These are phyloP conservation scores for Manis javanica DNA, from an alignment of 2,797 vertebrate genomes.

Conservation along the genomic window DNA sequence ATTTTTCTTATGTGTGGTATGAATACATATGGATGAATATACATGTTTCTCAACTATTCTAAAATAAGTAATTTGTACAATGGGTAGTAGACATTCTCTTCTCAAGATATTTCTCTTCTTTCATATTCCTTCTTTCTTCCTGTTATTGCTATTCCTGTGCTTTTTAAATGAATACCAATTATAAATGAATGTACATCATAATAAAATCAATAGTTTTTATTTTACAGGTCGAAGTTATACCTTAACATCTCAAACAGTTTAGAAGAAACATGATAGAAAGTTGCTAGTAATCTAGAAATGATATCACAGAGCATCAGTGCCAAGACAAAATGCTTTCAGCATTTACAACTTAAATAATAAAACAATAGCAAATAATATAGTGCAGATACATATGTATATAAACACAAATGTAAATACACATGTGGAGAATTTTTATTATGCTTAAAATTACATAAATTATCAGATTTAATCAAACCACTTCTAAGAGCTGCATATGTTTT, in stretches of 20 bases:
- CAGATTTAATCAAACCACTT: neutral
- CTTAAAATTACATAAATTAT: neutral
- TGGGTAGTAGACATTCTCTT: neutral
- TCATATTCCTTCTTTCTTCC: neutral
- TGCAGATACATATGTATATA: neutral
- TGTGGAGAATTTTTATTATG: neutral
- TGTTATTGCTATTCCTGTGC: neutral
- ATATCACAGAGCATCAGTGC: neutral
- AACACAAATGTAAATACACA: neutral
- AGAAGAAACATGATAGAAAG: neutral
- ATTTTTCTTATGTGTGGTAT: neutral
- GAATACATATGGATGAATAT: neutral
- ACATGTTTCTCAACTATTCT: neutral
- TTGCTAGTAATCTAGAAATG: neutral
- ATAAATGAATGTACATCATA: neutral
- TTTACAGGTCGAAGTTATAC: neutral
- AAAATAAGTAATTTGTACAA: neutral
- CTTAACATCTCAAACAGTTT: neutral
- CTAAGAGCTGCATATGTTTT: neutral
- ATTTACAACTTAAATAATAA: conserved; percentile 10
- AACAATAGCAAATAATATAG: neutral
- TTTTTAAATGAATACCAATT: neutral
- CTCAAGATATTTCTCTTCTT: neutral
- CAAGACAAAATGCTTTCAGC: neutral
- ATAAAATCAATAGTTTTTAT: neutral